Base-by-base conservation (phyloP, 2,797 vertebrate species). In the Enteromius trimaculatus region DNA sequence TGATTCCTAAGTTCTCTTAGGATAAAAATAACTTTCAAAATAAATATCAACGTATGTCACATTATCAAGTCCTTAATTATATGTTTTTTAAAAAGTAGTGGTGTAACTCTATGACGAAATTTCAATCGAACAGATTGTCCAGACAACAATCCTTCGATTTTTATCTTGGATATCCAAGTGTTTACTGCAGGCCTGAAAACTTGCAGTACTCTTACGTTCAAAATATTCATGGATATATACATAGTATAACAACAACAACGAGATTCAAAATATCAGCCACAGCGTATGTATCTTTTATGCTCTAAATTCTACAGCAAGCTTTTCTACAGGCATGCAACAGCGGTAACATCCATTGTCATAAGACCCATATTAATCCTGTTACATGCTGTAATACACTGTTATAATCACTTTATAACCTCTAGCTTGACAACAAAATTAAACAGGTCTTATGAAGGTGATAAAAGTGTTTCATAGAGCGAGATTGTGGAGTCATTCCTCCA, bases 401-500 rank as follows among this genome's bases (percentile, higher is more conserved):
- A 74, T 44, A 78, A 44, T 37, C 26, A 29, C 19, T 71, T 66
- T 70, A 78, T 64, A 49, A 51, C 29, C 37, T 55, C 34, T 26
- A 86, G 84, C 84, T 75, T 84, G 29, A 87, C 60, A 70, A 81
- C 86, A 86, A 77, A 84, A 79, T 53, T 60, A 39, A 68, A 29
- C 26, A 84, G 87, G 84, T 78, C 87, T 85, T 85, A 87, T 87
- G 87, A 85, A 74, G 37, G 47, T 76, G 75, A 65, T 66, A n/a
- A 47, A 21, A 53, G 70, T 60, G 55, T 17, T 79, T 85, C 49
- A 14, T 13, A 44, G 31, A 51, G 11, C 82, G 69, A n/a, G 44
- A 47, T 31, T 85, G 16, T 51, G 34, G 86, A 80, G 55, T 68
- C 83, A 81, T 81, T 86, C 71, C 68, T 74, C 62, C 95, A 94